Conservation (phyloP, 2,888 invertebrate genomes). For the Diplazon laetatorius region DNA sequence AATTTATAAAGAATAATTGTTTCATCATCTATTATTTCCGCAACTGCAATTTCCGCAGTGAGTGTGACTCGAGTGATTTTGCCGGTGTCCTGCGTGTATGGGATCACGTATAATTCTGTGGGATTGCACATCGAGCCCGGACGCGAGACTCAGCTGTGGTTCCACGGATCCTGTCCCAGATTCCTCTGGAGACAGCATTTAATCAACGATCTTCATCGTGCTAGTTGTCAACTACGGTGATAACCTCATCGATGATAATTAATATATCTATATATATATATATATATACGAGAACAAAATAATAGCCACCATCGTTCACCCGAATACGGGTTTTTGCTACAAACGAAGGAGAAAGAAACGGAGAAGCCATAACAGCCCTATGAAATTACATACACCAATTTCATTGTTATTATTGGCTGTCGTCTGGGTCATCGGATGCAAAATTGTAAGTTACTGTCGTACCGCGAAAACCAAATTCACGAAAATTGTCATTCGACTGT, state of each 20-base stretch:
- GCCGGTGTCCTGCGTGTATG: slow-evolving; percentile 3
- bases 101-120: slow-evolving; percentile 32
- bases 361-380: no score
- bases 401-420: no score
- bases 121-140: slow-evolving; percentile 58
- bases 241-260: slow-evolving; percentile 61
- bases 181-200: slow-evolving; percentile 65
- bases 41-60: slow-evolving; percentile 14
- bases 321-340: slow-evolving; percentile 12
- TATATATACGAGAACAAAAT: slow-evolving; percentile 59
- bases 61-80: slow-evolving; percentile 31
- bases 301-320: slow-evolving; percentile 51
- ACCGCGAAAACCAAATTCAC: no score
- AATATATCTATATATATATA: no score
- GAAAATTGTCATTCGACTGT: no score
- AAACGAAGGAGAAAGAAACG: background rate
- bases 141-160: slow-evolving; percentile 34
- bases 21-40: no score
- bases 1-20: no score
- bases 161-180: slow-evolving; percentile 63
- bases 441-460: no score
- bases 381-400: no score
- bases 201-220: slow-evolving; percentile 64
- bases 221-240: slow-evolving; percentile 42
- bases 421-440: no score